phyloP scores from a whole-genome alignment of 2,888 invertebrate species.

The Cosmia pyralina region DNA sequence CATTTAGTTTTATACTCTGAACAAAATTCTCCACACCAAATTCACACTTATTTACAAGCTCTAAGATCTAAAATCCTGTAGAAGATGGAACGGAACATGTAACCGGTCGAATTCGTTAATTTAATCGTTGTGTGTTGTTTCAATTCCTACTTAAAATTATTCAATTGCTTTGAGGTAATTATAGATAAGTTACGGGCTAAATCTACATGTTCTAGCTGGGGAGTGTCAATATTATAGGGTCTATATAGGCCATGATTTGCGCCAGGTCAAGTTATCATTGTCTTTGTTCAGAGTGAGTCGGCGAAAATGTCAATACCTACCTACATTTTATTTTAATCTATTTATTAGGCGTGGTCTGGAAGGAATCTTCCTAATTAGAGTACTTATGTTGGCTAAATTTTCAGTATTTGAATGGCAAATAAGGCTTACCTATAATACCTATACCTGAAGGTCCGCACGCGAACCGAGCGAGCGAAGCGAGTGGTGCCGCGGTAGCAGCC shows the following conservation, averaged over 20 bases:
- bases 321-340: background rate
- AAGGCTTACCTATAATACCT: too few species aligned
- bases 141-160: constrained; percentile 62
- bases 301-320: background rate
- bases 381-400: background rate
- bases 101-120: constrained; percentile 59
- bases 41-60: background rate
- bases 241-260: constrained; percentile 17
- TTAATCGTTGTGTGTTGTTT: constrained; percentile 57
- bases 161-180: constrained; percentile 54
- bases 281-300: background rate
- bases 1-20: constrained; percentile 49
- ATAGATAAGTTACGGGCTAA: constrained; percentile 54
- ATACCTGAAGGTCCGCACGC: too few species aligned
- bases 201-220: constrained; percentile 35
- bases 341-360: background rate
- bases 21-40: constrained; percentile 10
- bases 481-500: too few species aligned
- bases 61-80: constrained; percentile 1
- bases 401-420: background rate
- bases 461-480: background rate
- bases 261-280: constrained; percentile 3
- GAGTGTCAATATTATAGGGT: constrained; percentile 17
- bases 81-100: constrained; percentile 10
- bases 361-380: background rate